These are phyloP conservation scores for Antechinus stuartii DNA, from an alignment of 2,113 vertebrate species.

Conservation along the genomic window DNA sequence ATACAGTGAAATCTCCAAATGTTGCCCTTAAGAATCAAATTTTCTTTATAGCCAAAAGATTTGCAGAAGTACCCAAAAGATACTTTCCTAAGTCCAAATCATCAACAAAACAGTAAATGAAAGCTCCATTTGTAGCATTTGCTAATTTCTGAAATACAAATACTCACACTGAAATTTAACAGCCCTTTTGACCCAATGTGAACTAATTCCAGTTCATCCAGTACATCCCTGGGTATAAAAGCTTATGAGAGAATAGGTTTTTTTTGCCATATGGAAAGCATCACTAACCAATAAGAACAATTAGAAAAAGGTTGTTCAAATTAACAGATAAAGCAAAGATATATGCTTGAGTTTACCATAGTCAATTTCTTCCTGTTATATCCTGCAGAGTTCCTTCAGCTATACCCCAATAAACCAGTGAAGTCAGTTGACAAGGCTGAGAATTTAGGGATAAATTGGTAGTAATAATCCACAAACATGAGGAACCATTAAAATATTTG, in stretches of 20 bases:
- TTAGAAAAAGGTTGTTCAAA: not conserved
- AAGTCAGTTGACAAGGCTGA: not conserved
- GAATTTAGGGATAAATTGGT: not conserved
- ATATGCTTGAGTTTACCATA: not conserved
- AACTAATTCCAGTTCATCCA: not conserved
- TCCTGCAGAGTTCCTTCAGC: not conserved
- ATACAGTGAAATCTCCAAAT: not conserved
- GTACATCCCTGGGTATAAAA: not conserved
- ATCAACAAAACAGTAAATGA: not conserved
- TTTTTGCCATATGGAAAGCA: not conserved
- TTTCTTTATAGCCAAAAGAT: not conserved
- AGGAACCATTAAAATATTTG: not conserved
- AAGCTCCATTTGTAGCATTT: not conserved
- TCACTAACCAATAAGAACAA: not conserved
- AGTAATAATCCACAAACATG: not conserved
- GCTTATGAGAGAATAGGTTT: not conserved
- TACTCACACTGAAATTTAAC: not conserved
- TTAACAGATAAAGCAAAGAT: not conserved
- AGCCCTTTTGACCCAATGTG: not conserved
- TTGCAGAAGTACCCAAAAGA: not conserved
- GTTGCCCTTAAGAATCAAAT: not conserved
- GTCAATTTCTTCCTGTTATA: not conserved
- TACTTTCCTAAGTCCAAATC: not conserved
- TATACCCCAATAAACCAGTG: not conserved
- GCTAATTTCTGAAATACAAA: not conserved